These are phyloP conservation scores for Acrocephalus kingi DNA, from an alignment of 2,113 vertebrate species.

Conservation along the genomic window DNA sequence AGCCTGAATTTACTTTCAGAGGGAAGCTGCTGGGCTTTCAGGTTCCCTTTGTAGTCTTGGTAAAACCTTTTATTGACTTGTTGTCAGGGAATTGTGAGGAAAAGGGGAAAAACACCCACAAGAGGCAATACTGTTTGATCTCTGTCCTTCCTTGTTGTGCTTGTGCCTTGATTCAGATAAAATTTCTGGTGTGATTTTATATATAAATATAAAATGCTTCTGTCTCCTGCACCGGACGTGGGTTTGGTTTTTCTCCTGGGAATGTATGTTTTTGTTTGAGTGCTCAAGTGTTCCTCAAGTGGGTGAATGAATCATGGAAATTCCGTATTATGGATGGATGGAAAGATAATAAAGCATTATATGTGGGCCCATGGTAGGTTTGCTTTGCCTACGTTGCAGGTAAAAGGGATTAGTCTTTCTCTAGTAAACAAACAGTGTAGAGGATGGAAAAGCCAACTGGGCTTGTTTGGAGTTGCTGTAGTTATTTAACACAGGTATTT, in stretches of 20 bases:
- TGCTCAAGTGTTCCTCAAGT: background rate
- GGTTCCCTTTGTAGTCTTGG: background rate
- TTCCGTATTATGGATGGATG: rapidly evolving
- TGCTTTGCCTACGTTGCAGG: background rate
- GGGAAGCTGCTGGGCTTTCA: background rate
- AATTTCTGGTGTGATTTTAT: background rate
- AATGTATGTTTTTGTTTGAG: background rate
- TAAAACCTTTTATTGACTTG: conserved; percentile 23
- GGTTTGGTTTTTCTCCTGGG: conserved; percentile 31
- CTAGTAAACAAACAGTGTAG: background rate
- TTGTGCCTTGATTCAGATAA: background rate
- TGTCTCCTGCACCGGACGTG: background rate
- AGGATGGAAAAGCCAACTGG: conserved; percentile 14
- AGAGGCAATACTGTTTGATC: background rate
- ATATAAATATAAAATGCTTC: background rate
- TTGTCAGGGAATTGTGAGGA: background rate
- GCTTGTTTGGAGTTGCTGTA: background rate
- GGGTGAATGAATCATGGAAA: conserved; percentile 54
- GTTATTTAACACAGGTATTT: background rate
- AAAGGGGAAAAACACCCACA: background rate
- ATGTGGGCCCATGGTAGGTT: background rate
- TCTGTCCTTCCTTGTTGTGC: background rate
- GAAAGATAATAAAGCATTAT: background rate
- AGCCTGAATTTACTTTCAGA: background rate
- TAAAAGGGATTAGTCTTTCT: background rate